These are phyloP conservation scores for Eupeodes luniger DNA, from an alignment of 2,888 invertebrate species.

Conservation along the genomic window DNA sequence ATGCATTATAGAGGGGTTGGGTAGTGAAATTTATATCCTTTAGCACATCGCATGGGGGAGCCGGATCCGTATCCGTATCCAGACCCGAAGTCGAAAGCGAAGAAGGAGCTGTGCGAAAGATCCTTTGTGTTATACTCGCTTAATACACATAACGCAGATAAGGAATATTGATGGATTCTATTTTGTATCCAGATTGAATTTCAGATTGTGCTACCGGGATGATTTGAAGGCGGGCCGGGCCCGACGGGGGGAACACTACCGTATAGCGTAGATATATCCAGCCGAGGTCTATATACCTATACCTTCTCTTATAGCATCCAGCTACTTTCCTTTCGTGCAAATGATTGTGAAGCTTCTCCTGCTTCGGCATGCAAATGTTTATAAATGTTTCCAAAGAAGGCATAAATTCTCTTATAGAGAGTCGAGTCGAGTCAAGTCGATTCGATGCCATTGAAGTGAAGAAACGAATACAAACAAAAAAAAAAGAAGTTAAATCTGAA, in stretches of 20 bases:
- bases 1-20: slow-evolving; percentile 12
- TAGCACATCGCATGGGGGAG: slow-evolving; percentile 38
- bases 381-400: slow-evolving; percentile 65
- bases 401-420: slow-evolving; percentile 61
- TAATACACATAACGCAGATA: slow-evolving; percentile 72
- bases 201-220: slow-evolving; percentile 70
- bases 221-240: slow-evolving; percentile 33
- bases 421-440: too few relatives aligned
- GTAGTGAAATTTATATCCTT: slow-evolving; percentile 69
- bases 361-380: slow-evolving; percentile 69
- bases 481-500: slow-evolving; percentile 38
- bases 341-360: slow-evolving; percentile 34
- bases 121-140: slow-evolving; percentile 56
- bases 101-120: not conserved
- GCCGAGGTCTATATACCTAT: not conserved
- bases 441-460: not conserved
- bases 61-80: too few relatives aligned
- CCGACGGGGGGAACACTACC: slow-evolving; percentile 1
- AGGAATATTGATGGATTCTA: slow-evolving; percentile 77
- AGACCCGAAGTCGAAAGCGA: too few relatives aligned
- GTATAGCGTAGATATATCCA: too few relatives aligned
- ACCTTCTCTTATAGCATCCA: not conserved
- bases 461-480: not conserved
- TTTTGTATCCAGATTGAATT: slow-evolving; percentile 76
- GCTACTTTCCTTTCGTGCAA: slow-evolving; percentile 48